Conservation (phyloP, 2,113 vertebrate genomes). For the Daubentonia madagascariensis region DNA sequence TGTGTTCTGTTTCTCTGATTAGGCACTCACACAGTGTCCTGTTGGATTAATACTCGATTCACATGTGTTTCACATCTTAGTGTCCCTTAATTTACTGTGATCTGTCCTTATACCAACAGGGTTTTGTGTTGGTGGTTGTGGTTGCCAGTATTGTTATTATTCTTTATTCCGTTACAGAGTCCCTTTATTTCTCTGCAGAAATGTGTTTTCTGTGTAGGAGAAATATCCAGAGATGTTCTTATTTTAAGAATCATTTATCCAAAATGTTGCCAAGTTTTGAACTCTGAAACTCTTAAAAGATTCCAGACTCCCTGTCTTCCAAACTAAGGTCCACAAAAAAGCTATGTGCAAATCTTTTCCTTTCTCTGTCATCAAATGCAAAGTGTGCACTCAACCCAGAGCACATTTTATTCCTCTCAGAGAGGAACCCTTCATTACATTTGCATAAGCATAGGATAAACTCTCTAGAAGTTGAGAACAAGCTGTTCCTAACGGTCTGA, state of each 20-base stretch:
- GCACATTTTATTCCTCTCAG: background rate
- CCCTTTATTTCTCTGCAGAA: background rate
- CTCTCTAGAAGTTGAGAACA: background rate
- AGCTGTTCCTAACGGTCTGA: background rate
- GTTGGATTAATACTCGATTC: background rate
- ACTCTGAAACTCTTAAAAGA: background rate
- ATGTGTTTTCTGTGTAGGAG: background rate
- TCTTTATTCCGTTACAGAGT: background rate
- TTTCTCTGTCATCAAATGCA: background rate
- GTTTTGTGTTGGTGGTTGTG: background rate
- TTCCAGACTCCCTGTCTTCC: background rate
- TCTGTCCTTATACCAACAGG: background rate
- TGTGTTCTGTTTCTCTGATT: background rate
- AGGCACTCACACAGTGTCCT: background rate
- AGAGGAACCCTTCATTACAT: background rate
- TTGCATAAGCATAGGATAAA: background rate
- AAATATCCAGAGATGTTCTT: background rate
- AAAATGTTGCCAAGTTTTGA: background rate
- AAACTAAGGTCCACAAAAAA: background rate
- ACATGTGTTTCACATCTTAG: background rate
- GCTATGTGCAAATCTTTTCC: background rate
- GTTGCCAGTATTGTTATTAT: background rate
- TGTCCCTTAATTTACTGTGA: background rate
- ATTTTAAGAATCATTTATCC: background rate
- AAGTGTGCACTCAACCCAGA: background rate